Conservation (phyloP, 2,113 vertebrate species). For the Tor tambroides region DNA sequence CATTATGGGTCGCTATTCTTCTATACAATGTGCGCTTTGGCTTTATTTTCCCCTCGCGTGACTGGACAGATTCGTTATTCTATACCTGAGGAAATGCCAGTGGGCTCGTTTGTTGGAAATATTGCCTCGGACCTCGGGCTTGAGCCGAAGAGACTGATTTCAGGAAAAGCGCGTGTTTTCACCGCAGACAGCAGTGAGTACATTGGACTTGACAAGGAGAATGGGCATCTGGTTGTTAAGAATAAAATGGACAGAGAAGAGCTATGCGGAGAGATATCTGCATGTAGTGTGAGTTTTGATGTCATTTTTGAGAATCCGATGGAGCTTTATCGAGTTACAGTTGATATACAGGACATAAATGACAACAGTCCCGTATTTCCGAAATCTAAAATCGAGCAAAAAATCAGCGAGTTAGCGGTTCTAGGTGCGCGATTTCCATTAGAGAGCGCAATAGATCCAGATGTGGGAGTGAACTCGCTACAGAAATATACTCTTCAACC, state of each 20-base stretch:
- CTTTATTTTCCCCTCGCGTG: conserved; percentile 14
- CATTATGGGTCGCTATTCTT: background rate
- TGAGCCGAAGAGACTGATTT: conserved; percentile 68
- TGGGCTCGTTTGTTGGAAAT: conserved; percentile 72
- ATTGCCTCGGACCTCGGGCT: conserved; percentile 78
- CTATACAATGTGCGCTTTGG: background rate
- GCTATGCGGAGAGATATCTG: conserved; percentile 56
- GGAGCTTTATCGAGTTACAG: conserved; percentile 64
- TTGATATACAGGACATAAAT: conserved; percentile 59
- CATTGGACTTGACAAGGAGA: conserved; percentile 68
- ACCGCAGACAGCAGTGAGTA: conserved; percentile 75
- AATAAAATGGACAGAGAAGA: conserved; percentile 66
- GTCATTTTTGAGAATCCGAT: conserved; percentile 63
- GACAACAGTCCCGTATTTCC: conserved; percentile 74
- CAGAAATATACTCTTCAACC: conserved; percentile 72
- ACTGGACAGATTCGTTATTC: conserved; percentile 61
- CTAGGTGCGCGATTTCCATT: conserved; percentile 69
- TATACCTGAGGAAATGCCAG: conserved; percentile 56
- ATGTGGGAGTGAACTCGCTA: conserved; percentile 74
- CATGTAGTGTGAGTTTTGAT: conserved; percentile 66
- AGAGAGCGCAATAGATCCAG: conserved; percentile 71
- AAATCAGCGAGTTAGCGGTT: conserved; percentile 73
- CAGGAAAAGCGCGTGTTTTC: conserved; percentile 74
- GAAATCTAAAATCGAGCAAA: conserved; percentile 64
- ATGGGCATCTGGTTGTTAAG: conserved; percentile 65